A percentile compares a stretch with the other conserved stretches of the same genome.
These are phyloP conservation scores for Autographa pulchrina DNA, from an alignment of 2,888 invertebrate species.

Conservation along the genomic window DNA sequence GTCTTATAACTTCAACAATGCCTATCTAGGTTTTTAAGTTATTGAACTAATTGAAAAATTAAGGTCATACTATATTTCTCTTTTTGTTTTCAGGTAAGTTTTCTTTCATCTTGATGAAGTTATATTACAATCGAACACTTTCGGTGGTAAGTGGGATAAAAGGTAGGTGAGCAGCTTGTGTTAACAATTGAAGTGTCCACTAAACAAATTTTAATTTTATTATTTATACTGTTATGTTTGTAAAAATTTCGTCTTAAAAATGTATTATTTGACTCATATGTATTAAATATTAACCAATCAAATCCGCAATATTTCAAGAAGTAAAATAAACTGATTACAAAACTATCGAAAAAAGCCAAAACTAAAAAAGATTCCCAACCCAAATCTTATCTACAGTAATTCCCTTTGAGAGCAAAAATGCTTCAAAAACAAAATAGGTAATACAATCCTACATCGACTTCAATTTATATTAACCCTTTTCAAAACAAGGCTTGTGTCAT, in stretches of 20 bases:
- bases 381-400: not conserved
- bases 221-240: too few relatives aligned
- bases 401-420: slow-evolving; percentile 2
- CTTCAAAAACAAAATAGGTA: slow-evolving; percentile 5
- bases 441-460: not conserved
- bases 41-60: too few relatives aligned
- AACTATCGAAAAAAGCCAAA: not conserved
- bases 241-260: too few relatives aligned
- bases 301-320: not conserved
- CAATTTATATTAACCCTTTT: slow-evolving; percentile 8
- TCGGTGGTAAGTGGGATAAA: too few relatives aligned
- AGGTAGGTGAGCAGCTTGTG: too few relatives aligned
- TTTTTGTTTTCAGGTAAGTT: slow-evolving; percentile 14
- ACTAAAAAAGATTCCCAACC: not conserved
- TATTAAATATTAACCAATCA: not conserved
- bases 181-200: too few relatives aligned
- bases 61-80: not conserved
- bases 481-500: slow-evolving; percentile 21
- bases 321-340: not conserved
- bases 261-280: too few relatives aligned
- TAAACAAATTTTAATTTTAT: too few relatives aligned
- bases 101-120: not conserved
- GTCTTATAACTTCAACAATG: too few relatives aligned
- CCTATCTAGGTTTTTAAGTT: too few relatives aligned
- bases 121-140: not conserved